Evolutionary conservation across 1,140 invertebrate species (phyloP).

Genomic region (Littorina saxatilis): DNA sequence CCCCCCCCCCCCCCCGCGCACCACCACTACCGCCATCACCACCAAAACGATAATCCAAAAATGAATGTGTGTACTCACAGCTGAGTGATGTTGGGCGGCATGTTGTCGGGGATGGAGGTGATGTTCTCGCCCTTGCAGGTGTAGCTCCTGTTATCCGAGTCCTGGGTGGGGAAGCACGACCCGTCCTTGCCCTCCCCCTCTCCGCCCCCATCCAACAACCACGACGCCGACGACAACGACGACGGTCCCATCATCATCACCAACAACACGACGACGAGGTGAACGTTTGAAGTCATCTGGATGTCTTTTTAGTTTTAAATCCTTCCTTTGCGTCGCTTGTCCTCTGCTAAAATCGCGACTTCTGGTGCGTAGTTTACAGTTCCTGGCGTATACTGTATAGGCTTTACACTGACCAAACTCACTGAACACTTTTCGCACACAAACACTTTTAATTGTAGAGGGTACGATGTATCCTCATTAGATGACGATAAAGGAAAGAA

Average conservation of each 20-base stretch:
- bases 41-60: neutral
- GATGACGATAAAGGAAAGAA: no score
- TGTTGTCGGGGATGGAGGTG: constrained; percentile 5
- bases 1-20: no score
- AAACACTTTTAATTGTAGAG: no score
- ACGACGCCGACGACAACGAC: neutral
- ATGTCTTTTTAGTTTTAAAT: no score
- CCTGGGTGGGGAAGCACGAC: neutral
- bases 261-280: neutral
- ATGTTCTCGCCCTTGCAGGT: constrained; percentile 4
- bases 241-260: neutral
- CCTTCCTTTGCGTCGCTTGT: no score
- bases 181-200: neutral
- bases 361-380: no score
- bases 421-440: no score
- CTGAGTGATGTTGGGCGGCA: constrained; percentile 5
- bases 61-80: neutral
- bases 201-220: neutral
- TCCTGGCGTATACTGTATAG: no score
- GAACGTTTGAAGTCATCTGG: neutral
- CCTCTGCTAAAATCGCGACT: no score
- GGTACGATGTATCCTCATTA: no score
- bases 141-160: constrained; percentile 13
- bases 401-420: no score
- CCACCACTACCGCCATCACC: no score